Percentiles rank a stretch among this genome's conserved stretches.
Conservation (phyloP, 2,113 vertebrate species). For the Garra rufa region DNA sequence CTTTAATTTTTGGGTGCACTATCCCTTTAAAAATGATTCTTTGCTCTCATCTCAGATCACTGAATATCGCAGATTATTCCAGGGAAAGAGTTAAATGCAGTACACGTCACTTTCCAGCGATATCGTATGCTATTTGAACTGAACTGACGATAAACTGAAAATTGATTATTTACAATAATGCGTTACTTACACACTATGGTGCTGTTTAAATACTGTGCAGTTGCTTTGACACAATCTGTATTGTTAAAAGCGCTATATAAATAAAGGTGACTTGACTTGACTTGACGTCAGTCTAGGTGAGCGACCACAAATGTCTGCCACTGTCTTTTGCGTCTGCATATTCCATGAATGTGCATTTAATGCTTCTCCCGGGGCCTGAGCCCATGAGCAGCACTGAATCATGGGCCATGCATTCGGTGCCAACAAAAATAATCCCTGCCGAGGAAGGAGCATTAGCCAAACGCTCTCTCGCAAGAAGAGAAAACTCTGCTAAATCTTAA, state of each 20-base stretch:
- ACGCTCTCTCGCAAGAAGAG: slow-evolving; percentile 17
- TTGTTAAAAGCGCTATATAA: too few relatives aligned
- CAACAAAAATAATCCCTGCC: slow-evolving; percentile 53
- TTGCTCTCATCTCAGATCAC: neutral
- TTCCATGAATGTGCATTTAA: slow-evolving; percentile 36
- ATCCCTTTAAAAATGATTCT: neutral
- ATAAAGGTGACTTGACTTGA: too few relatives aligned
- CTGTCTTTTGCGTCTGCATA: slow-evolving; percentile 21
- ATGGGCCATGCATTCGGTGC: neutral
- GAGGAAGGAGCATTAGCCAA: slow-evolving; percentile 27
- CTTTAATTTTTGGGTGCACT: too few relatives aligned
- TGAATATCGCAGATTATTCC: neutral
- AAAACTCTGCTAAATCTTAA: slow-evolving; percentile 44
- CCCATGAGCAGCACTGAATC: slow-evolving; percentile 29
- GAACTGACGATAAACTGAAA: too few relatives aligned
- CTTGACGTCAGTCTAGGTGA: neutral
- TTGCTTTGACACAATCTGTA: too few relatives aligned
- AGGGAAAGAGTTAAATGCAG: neutral
- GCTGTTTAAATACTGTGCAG: too few relatives aligned
- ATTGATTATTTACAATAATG: too few relatives aligned
- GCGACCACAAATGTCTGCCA: neutral
- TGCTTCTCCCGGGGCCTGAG: slow-evolving; percentile 23
- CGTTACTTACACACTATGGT: too few relatives aligned
- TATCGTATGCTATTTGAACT: too few relatives aligned
- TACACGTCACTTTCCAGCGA: too few relatives aligned